phyloP scores from a whole-genome alignment of 1,140 invertebrate species.

The Papilio xuthus region DNA sequence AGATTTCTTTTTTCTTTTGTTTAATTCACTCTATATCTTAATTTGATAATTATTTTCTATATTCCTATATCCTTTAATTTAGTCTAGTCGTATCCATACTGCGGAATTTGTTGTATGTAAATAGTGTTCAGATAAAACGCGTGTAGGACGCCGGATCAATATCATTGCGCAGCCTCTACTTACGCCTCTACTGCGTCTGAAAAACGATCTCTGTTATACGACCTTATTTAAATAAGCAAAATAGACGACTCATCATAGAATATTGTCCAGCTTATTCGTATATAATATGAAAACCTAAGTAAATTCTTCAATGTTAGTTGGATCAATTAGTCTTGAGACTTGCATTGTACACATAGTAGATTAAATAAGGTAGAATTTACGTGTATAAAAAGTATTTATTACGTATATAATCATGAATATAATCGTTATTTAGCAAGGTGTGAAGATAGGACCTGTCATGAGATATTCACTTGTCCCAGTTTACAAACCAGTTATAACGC shows the following conservation, averaged over 20 bases:
- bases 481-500: slow-evolving; percentile 5
- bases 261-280: background rate
- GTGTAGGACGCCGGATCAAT: background rate
- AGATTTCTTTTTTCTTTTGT: no score
- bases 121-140: background rate
- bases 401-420: background rate
- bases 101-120: background rate
- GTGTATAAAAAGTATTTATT: no score
- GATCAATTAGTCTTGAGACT: no score
- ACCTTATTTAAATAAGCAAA: background rate
- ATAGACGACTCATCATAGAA: background rate
- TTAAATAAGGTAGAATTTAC: no score
- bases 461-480: slow-evolving; percentile 12
- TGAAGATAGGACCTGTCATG: background rate
- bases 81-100: background rate
- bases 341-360: no score
- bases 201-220: background rate
- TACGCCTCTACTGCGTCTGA: background rate
- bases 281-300: no score
- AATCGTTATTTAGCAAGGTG: background rate
- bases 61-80: no score
- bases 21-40: no score
- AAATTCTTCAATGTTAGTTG: no score
- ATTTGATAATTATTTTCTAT: no score
- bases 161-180: background rate